Evolutionary conservation across 2,113 vertebrate genomes (phyloP).

Genomic region (Danio rerio): DNA sequence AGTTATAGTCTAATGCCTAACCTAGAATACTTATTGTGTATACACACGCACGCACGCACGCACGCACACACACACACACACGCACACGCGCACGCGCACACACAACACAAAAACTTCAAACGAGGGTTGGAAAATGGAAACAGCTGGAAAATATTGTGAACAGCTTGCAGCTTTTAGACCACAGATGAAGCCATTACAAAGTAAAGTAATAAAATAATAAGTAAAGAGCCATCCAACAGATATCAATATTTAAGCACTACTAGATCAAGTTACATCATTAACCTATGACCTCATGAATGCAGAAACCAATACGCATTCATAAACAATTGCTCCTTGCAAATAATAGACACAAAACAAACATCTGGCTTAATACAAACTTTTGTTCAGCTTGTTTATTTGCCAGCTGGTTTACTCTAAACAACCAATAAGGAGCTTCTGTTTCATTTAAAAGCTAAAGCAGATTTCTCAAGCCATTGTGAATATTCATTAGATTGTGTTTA

Average conservation of each 20-base stretch:
- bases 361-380: neutral
- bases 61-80: too few relatives aligned
- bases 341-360: neutral
- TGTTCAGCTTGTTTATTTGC: neutral
- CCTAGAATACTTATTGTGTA: too few relatives aligned
- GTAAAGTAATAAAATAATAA: neutral
- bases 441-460: neutral
- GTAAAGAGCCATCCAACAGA: neutral
- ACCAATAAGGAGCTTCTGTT: neutral
- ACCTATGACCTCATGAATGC: neutral
- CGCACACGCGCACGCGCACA: too few relatives aligned
- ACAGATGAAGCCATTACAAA: neutral
- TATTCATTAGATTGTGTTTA: neutral
- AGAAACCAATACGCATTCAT: neutral
- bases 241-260: constrained; percentile 31
- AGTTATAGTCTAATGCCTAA: too few relatives aligned
- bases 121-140: neutral
- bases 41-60: too few relatives aligned
- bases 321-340: neutral
- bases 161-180: neutral
- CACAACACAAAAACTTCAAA: too few relatives aligned
- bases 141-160: neutral
- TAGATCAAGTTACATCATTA: constrained; percentile 17
- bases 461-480: neutral
- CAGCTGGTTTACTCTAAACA: constrained; percentile 7